Conservation (phyloP, 2,797 vertebrate species). For the Phrynocephalus guinanensis region DNA sequence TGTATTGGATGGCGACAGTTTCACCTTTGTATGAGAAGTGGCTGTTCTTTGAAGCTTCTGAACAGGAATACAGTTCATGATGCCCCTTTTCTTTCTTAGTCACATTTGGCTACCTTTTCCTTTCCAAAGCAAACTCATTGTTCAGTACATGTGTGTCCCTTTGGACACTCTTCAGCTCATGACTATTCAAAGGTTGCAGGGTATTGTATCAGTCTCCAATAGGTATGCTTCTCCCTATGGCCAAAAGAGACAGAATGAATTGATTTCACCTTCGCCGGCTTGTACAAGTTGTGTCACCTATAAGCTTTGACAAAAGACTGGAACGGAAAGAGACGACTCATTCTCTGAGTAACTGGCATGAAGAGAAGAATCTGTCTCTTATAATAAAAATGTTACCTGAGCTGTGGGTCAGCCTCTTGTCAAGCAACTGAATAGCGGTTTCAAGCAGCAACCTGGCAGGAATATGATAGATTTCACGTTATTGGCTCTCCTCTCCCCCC, state of each 20-base stretch:
- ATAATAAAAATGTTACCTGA: conserved; percentile 59
- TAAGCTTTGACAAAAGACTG: conserved; percentile 34
- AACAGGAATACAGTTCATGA: background rate
- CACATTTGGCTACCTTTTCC: conserved; percentile 10
- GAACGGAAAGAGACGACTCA: conserved; percentile 39
- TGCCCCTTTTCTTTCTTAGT: background rate
- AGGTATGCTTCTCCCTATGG: conserved; percentile 18
- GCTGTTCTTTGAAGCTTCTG: background rate
- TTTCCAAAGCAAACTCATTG: conserved; percentile 15
- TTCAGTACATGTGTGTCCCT: conserved; percentile 7
- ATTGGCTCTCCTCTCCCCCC: conserved; percentile 54
- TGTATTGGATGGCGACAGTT: too few relatives aligned
- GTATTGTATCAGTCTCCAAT: conserved; percentile 5
- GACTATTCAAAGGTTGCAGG: conserved; percentile 16
- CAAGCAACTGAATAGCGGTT: conserved; percentile 40
- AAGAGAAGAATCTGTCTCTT: conserved; percentile 51
- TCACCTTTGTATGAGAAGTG: background rate
- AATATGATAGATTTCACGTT: conserved; percentile 68
- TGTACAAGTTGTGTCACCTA: conserved; percentile 50
- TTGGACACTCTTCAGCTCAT: background rate
- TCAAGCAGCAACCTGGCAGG: conserved; percentile 53
- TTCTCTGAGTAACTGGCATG: conserved; percentile 40
- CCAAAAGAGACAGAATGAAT: conserved; percentile 49
- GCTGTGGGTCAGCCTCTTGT: conserved; percentile 40
- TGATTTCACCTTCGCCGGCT: conserved; percentile 27